Base-by-base conservation (phyloP, 92 coral and sea anemone genomes). In the Galaxea fascicularis region DNA sequence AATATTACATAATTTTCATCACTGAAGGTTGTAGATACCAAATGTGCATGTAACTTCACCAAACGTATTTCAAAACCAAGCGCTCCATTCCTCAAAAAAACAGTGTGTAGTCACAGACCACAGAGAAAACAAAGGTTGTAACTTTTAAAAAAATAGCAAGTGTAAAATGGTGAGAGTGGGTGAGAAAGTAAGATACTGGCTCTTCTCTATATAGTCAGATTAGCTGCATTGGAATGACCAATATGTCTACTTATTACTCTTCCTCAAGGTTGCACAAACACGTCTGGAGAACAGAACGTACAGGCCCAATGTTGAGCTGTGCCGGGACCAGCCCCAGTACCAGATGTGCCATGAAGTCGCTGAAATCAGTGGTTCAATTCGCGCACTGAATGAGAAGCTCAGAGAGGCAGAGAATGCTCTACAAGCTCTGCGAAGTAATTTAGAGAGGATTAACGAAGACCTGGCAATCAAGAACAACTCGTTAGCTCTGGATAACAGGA, bases 271-370 rank as follows among this genome's bases (percentile, higher is more conserved):
- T 64, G 99, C 93, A 44, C 99, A 97, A 79, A 97, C 99, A 21
- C 95, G 99, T 51, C 95, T 97, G 79, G 99, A 97, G 89, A 97
- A 97, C 80, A 98, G 99, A 28, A 97, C 99, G 7, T 97, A 97
- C 90, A 90, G 99, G 45, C 96, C 94, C 53, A 91, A 93, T 62
- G 96, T 93, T 49, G 96, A 93, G 74, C 67, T 93, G 21, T 93
- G 99, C 78, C 91, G 99, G 51, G 99, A 97, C 66, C 89, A 88
- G 21, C 94, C 99, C 3, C 99, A 97, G 53, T 97, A 92, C 77
- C 99, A 97, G 76, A 81, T 97, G 76, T 97, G 99, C 60, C 98
- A 97, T 69, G 99, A 97, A 70, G 99, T 97, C 20, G 91, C 95
- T 0, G 98, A 97, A 80, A 95, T 97, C 73, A 86, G 89, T 68